phyloP scores from a whole-genome alignment of 1,140 invertebrate species.

The Solenopsis invicta region DNA sequence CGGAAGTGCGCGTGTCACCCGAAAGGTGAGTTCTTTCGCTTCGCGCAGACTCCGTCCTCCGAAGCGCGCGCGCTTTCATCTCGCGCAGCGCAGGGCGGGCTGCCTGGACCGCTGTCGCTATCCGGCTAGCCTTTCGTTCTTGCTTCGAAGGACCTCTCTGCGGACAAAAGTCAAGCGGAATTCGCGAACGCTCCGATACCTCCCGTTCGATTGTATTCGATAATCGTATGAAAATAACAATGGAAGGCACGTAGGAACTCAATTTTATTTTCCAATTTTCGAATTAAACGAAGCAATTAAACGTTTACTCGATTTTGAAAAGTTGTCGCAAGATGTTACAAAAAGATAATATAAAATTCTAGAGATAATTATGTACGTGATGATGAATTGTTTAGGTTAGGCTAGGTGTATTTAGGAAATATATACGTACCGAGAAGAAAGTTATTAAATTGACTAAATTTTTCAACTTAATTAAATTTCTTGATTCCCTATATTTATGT shows the following conservation, averaged over 20 bases:
- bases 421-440: too few relatives aligned
- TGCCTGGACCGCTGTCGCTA: constrained; percentile 1
- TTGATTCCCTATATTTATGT: too few relatives aligned
- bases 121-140: constrained; percentile 47
- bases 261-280: background rate
- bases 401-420: too few relatives aligned
- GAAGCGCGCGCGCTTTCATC: constrained; percentile 55
- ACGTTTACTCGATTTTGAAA: background rate
- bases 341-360: background rate
- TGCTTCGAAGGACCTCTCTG: constrained; percentile 11
- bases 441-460: too few relatives aligned
- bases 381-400: too few relatives aligned
- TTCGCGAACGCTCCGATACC: background rate
- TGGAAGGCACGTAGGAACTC: constrained; percentile 14
- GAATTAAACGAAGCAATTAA: background rate
- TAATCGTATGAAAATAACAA: background rate
- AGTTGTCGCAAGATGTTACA: background rate
- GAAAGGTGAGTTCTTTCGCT: constrained; percentile 65
- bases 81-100: constrained; percentile 16
- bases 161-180: background rate
- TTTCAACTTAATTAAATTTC: too few relatives aligned
- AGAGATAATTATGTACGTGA: background rate
- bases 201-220: background rate
- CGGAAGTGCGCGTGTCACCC: constrained; percentile 76
- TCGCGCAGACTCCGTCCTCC: constrained; percentile 78